phyloP scores from a whole-genome alignment of 2,113 vertebrate genomes.

The Eptesicus fuscus region DNA sequence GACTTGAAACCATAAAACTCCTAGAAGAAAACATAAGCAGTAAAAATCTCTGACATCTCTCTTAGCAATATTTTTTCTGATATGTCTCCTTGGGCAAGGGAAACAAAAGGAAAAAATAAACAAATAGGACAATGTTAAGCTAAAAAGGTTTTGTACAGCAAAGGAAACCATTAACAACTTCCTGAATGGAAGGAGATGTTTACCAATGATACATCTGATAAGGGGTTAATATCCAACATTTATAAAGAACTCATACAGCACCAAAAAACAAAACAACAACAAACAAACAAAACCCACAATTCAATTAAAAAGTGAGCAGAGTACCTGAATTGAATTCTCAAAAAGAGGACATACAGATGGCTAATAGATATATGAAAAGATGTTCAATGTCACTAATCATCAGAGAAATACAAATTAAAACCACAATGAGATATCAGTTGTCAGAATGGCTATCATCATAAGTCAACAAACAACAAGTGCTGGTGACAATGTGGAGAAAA shows the following conservation, averaged over 20 bases:
- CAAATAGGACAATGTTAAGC: not conserved
- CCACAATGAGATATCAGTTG: not conserved
- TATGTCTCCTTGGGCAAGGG: not conserved
- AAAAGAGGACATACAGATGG: not conserved
- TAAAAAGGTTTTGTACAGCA: not conserved
- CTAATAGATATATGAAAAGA: not conserved
- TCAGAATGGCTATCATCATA: not conserved
- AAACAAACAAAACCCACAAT: not conserved
- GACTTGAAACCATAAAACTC: not conserved
- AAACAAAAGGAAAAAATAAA: not conserved
- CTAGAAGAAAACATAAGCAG: not conserved
- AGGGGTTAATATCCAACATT: not conserved
- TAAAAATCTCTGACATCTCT: not conserved
- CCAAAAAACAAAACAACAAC: too few species aligned
- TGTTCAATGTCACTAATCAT: not conserved
- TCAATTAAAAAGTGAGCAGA: not conserved
- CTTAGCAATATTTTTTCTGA: not conserved
- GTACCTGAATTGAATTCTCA: not conserved
- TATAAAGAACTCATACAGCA: not conserved
- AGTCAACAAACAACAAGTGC: not conserved
- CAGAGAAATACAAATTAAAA: not conserved
- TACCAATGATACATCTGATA: not conserved
- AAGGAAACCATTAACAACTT: not conserved
- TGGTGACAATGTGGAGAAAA: not conserved
- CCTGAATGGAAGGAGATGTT: not conserved